Evolutionary conservation across 2,797 vertebrate species (phyloP), one percentile per base, ranked within the genome.

Genomic region (Sarcoramphus papa): DNA sequence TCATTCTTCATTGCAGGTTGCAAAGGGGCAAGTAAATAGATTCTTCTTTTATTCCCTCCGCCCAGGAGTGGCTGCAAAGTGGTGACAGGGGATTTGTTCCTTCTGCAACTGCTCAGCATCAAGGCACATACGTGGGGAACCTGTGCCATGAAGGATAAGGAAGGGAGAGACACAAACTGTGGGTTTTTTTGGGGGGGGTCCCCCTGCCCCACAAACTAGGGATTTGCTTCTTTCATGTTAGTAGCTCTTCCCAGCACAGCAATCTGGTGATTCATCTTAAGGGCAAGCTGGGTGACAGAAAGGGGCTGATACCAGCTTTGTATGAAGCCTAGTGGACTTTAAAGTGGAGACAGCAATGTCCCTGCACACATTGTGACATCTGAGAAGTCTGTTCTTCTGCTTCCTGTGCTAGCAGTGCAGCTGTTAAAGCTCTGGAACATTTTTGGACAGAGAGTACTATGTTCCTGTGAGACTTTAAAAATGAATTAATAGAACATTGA

Each of bases 401-500:
- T 85, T 80, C 54, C 70, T 1, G 0, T 67, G 76, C 35, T 82
- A 82, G 67, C 91, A 85, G 91, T 31, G 59, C 51, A 76, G 88
- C 89, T 96, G 87, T 87, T 95, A 94, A 93, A 93, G 80, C 76
- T 93, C 88, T 95, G 83, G 81, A 96, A 85, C 59, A 30, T 67
- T 94, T 95, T 86, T 93, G 85, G 93, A 91, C 80, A 88, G 82
- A 88, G 63, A 76, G 18, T 75, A 70, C 67, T 69, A 33, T 76
- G 80, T 68, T 93, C 89, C 85, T 89, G 30, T 74, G 96, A 89
- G 92, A 94, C 27, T 95, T 97, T 76, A 92, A 86, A 94, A 91
- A 92, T 92, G 51, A 94, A 93, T 96, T 96, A 96, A 95, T 96
- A 95, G 88, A 93, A 92, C 91, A 84, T 81, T 94, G 88, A 88